Percentiles rank a stretch among this genome's conserved stretches.
Conservation (phyloP, 2,888 invertebrate species). For the Lasiommata megera region DNA sequence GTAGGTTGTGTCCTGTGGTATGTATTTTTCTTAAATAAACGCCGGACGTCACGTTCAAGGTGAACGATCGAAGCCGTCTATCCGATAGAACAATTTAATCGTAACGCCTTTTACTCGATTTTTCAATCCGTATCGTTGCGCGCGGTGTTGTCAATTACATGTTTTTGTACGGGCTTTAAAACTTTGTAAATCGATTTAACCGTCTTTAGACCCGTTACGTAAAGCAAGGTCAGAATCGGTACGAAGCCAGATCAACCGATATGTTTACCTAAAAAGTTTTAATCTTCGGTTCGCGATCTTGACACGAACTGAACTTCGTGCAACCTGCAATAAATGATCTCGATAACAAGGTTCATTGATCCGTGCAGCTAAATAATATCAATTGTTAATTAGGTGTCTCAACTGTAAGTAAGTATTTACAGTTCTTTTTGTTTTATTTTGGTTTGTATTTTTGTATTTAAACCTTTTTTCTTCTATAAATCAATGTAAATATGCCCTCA, state of each 20-base stretch:
- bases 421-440: not conserved
- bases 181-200: constrained; percentile 29
- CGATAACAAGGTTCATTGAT: constrained; percentile 40
- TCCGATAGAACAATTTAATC: constrained; percentile 33
- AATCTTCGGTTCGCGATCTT: constrained; percentile 64
- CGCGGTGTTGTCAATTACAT: constrained; percentile 26
- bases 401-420: not conserved
- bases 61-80: constrained; percentile 64
- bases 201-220: constrained; percentile 36
- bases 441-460: no score
- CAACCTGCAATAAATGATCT: constrained; percentile 41
- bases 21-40: constrained; percentile 44
- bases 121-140: constrained; percentile 31
- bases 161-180: constrained; percentile 32
- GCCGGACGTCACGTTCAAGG: constrained; percentile 73
- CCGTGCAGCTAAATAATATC: constrained; percentile 25
- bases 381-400: constrained; percentile 20
- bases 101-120: constrained; percentile 30
- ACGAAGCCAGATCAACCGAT: constrained; percentile 48
- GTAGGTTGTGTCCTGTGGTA: constrained; percentile 48
- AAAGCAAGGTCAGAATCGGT: constrained; percentile 37
- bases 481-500: constrained; percentile 1
- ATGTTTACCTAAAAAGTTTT: constrained; percentile 60
- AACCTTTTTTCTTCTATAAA: not conserved
- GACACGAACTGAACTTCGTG: constrained; percentile 64